Evolutionary conservation across 1,140 invertebrate genomes (phyloP), one percentile per base, ranked within the genome.

Genomic region (Ostrea denselamellosa): DNA sequence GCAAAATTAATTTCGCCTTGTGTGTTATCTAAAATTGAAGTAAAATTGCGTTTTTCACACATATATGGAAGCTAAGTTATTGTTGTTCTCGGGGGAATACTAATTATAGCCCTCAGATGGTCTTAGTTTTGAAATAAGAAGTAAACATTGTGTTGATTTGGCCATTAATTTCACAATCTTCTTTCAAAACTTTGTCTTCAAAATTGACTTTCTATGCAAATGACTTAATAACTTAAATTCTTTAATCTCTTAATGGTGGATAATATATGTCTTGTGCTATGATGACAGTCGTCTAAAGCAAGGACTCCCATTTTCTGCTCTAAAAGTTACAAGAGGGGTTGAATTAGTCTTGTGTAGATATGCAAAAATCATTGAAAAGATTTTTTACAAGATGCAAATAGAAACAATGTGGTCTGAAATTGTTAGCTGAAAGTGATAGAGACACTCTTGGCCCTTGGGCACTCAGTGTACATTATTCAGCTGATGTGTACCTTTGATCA

Each of bases 401-500:
- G 25, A 77, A 28, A 77, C 28, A 19, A 19, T 17, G 56, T 77
- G 22, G 68, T 25, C 25, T 7, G n/a, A 25, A 77, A 77, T 3
- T 5, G 12, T 9, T 28, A 14, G 28, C 14, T 34, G 3, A 10
- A 0, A 77, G 56, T 62, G 56, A 62, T 62, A 62, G 56, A 62
- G 56, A 77, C 12, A 77, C 25, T 77, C 25, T 28, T 8, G 68
- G 12, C 68, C 68, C 25, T 34, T 8, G 68, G 68, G 68, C 68
- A 34, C 22, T 77, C 25, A 7, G 25, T 28, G 25, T 28, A 77
- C 68, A 77, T 14, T 77, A 34, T 77, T 77, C 28, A 77, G 68
- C 68, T 77, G 28, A 77, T 77, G 68, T 77, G 68, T 34, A 12
- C 68, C 68, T 77, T 77, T 77, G 68, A 77, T 77, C 68, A 28